Percentiles rank a stretch among this genome's conserved stretches.
These are phyloP conservation scores for Triplophysa tibetana DNA, from an alignment of 2,113 vertebrate genomes.

Conservation along the genomic window DNA sequence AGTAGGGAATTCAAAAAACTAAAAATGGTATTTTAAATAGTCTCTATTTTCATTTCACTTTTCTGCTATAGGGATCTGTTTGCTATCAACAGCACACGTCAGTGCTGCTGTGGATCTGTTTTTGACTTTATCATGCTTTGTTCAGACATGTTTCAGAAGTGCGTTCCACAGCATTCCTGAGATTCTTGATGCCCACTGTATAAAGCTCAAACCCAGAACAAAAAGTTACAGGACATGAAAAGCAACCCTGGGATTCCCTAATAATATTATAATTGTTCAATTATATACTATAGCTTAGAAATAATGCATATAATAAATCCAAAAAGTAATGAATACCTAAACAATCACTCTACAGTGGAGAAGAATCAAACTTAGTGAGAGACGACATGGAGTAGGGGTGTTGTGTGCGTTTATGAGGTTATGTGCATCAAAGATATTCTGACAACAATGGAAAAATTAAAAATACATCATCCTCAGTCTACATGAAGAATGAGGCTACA, in stretches of 20 bases:
- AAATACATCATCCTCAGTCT: neutral
- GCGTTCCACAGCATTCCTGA: neutral
- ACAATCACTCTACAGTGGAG: constrained; percentile 11
- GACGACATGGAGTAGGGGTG: neutral
- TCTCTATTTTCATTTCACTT: no score
- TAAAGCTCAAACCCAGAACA: neutral
- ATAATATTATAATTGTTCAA: neutral
- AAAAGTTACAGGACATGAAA: neutral
- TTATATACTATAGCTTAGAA: neutral
- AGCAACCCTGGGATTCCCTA: neutral
- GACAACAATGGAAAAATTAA: neutral
- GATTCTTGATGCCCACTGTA: neutral
- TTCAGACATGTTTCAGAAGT: constrained; percentile 30
- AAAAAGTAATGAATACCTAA: neutral
- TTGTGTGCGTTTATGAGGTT: constrained; percentile 12
- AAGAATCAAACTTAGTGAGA: neutral
- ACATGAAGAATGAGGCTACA: neutral
- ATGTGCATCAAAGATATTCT: constrained; percentile 12
- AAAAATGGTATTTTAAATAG: no score
- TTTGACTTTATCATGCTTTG: neutral
- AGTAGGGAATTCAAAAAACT: no score
- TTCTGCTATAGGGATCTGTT: no score
- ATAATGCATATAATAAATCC: constrained; percentile 4
- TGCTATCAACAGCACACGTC: neutral
- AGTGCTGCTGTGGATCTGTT: constrained; percentile 1